phyloP scores from a whole-genome alignment of 2,797 vertebrate species.

The Syngnathus acus region DNA sequence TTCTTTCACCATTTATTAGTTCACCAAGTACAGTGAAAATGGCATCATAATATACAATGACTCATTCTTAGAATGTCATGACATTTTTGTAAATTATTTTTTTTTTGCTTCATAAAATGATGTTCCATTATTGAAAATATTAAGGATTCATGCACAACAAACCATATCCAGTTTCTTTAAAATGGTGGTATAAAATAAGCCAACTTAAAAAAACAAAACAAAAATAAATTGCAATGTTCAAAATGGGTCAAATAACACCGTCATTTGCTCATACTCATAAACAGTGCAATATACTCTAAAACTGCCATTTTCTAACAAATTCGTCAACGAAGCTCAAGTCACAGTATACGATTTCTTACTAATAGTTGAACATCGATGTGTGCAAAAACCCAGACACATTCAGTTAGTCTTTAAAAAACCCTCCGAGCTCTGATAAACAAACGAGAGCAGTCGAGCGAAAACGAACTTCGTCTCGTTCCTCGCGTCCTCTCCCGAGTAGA shows the following conservation, averaged over 20 bases:
- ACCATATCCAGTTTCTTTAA: slow-evolving; percentile 86
- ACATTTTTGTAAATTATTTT: slow-evolving; percentile 80
- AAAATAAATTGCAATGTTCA: slow-evolving; percentile 68
- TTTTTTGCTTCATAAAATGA: slow-evolving; percentile 86
- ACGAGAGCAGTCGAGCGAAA: slow-evolving; percentile 58
- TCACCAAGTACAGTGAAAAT: slow-evolving; percentile 98
- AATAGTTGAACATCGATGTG: slow-evolving; percentile 82
- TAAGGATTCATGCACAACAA: slow-evolving; percentile 89
- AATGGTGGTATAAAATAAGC: slow-evolving; percentile 87
- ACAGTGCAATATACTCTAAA: slow-evolving; percentile 81
- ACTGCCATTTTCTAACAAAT: slow-evolving; percentile 78
- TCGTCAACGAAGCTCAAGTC: slow-evolving; percentile 80
- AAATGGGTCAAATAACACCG: slow-evolving; percentile 75
- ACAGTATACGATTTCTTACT: slow-evolving; percentile 84
- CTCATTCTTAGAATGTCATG: slow-evolving; percentile 94
- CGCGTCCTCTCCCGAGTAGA: slow-evolving; percentile 74
- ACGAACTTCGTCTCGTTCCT: slow-evolving; percentile 49
- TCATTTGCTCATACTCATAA: slow-evolving; percentile 81
- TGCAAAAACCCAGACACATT: slow-evolving; percentile 81
- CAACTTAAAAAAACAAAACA: slow-evolving; percentile 63
- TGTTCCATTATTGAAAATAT: slow-evolving; percentile 86
- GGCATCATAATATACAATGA: slow-evolving; percentile 96
- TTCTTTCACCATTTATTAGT: slow-evolving; percentile 87
- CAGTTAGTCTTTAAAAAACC: slow-evolving; percentile 76
- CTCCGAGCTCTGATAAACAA: slow-evolving; percentile 65